Evolutionary conservation across 1,140 invertebrate genomes (phyloP).

Genomic region (Hetaerina americana): DNA sequence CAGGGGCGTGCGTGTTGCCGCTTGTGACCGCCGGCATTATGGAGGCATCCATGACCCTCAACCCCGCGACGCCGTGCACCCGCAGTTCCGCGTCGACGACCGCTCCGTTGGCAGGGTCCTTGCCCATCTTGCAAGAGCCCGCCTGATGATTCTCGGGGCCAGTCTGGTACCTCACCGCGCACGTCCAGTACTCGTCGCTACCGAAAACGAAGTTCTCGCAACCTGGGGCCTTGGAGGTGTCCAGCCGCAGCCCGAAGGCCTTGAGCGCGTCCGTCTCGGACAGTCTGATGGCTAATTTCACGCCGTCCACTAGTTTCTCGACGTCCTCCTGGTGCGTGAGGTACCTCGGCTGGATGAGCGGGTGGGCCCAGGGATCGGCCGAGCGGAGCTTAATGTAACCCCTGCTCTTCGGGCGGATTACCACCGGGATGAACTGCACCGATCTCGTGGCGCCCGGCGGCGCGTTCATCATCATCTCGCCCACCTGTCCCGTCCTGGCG

Average conservation of each 20-base stretch:
- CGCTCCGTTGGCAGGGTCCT: slow-evolving; percentile 44
- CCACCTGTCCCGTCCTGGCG: slow-evolving; percentile 59
- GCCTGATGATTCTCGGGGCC: slow-evolving; percentile 75
- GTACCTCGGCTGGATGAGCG: slow-evolving; percentile 76
- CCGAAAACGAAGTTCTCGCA: slow-evolving; percentile 58
- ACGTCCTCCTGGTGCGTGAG: slow-evolving; percentile 61
- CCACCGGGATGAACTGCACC: slow-evolving; percentile 50
- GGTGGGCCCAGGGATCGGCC: slow-evolving; percentile 62
- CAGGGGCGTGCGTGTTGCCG: slow-evolving; percentile 68
- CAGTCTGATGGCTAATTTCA: slow-evolving; percentile 54
- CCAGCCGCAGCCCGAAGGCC: slow-evolving; percentile 48
- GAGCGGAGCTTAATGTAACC: slow-evolving; percentile 58
- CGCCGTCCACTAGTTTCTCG: slow-evolving; percentile 54
- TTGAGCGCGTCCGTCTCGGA: slow-evolving; percentile 51
- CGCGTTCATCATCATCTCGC: slow-evolving; percentile 25
- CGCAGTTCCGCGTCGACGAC: slow-evolving; percentile 55
- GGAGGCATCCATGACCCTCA: slow-evolving; percentile 64
- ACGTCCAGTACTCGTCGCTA: slow-evolving; percentile 68
- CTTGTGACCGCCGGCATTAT: slow-evolving; percentile 61
- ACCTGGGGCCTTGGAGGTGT: slow-evolving; percentile 51
- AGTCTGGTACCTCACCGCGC: slow-evolving; percentile 57
- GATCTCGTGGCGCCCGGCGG: slow-evolving; percentile 26
- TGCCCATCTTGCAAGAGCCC: slow-evolving; percentile 70
- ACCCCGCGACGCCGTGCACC: slow-evolving; percentile 51
- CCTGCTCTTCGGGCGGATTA: slow-evolving; percentile 65